phyloP scores from a whole-genome alignment of 2,113 vertebrate species.

The Agapornis roseicollis region DNA sequence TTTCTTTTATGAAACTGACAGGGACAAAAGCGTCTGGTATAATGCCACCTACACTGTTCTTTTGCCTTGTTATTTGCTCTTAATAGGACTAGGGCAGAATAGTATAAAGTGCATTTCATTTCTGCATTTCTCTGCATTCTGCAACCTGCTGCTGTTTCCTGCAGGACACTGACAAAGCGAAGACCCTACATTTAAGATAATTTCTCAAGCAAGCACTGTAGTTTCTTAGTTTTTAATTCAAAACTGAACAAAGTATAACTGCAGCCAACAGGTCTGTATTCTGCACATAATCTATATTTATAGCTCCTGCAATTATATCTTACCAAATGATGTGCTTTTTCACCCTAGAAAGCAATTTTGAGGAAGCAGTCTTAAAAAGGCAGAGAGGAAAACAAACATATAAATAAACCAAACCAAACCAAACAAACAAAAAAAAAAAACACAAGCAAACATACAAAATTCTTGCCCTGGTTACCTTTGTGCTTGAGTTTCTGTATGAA shows the following conservation, averaged over 20 bases:
- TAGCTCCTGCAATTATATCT: not conserved
- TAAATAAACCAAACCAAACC: not conserved
- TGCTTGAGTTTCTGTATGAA: not conserved
- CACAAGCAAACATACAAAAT: not conserved
- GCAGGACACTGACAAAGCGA: not conserved
- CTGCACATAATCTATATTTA: not conserved
- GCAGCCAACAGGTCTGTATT: not conserved
- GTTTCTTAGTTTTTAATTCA: not conserved
- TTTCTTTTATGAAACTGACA: not conserved
- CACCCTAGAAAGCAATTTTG: not conserved
- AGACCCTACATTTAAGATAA: not conserved
- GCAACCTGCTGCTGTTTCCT: not conserved
- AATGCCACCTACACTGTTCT: not conserved
- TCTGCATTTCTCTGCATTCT: slow-evolving; percentile 14
- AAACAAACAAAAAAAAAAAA: not conserved
- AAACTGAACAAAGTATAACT: not conserved
- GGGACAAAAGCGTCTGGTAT: not conserved
- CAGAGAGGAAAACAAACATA: not conserved
- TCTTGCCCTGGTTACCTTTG: not conserved
- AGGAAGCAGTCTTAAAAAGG: not conserved
- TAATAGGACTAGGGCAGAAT: not conserved
- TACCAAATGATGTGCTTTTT: not conserved
- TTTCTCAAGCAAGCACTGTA: not conserved
- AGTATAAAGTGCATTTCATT: not conserved
- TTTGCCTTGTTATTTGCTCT: not conserved